phyloP scores from a whole-genome alignment of 2,113 vertebrate genomes.

The Nothoprocta pentlandii region DNA sequence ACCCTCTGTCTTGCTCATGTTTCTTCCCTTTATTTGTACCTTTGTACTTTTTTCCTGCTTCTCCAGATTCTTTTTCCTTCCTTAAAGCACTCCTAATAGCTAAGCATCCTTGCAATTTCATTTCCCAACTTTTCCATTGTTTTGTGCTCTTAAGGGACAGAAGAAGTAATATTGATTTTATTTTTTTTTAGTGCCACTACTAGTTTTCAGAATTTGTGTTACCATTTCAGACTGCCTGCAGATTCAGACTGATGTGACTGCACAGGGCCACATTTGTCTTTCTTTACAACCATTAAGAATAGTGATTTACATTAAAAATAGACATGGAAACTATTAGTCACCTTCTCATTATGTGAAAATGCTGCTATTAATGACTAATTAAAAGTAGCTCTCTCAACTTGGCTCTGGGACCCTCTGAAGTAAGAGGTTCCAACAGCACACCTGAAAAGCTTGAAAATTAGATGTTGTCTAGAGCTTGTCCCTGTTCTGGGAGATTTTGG shows the following conservation, averaged over 20 bases:
- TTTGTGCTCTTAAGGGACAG: not conserved
- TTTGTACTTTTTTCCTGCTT: not conserved
- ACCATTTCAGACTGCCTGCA: constrained; percentile 8
- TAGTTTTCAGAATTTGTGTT: not conserved
- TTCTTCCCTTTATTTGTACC: not conserved
- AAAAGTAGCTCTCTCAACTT: constrained; percentile 71
- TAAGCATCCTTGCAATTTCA: not conserved
- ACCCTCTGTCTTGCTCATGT: not conserved
- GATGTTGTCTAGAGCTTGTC: not conserved
- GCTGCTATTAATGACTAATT: not conserved
- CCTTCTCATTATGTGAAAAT: constrained; percentile 61
- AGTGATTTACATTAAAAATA: constrained; percentile 24
- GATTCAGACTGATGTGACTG: constrained; percentile 4
- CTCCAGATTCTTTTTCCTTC: not conserved
- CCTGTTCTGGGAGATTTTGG: not conserved
- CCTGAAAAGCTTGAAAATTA: constrained; percentile 49
- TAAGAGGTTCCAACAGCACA: constrained; percentile 48
- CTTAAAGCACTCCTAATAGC: not conserved
- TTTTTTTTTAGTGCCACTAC: not conserved
- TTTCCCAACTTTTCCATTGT: not conserved
- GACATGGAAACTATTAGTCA: constrained; percentile 69
- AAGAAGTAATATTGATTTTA: not conserved
- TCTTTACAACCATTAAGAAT: not conserved
- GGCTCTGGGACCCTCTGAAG: constrained; percentile 51
- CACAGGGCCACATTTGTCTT: not conserved